Percentiles rank a stretch among this genome's conserved stretches.
Evolutionary conservation across 2,888 invertebrate species (phyloP).

Genomic region (Nomada lathburiana): DNA sequence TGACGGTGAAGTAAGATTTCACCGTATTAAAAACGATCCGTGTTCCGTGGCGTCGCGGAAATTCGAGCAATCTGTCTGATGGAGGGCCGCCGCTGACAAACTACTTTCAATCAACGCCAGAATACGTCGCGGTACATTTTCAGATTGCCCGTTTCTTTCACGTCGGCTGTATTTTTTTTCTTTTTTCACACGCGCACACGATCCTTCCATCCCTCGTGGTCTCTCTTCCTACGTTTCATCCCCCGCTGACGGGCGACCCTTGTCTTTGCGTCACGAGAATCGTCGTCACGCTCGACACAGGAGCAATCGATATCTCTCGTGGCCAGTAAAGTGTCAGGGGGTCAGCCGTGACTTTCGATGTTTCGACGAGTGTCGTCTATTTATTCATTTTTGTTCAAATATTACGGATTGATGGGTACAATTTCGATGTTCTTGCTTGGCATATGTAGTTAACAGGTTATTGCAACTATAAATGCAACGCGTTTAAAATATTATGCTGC

Average conservation of each 20-base stretch:
- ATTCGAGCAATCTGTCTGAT: slow-evolving; percentile 57
- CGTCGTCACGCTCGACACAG: background rate
- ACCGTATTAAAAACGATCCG: slow-evolving; percentile 40
- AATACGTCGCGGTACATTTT: slow-evolving; percentile 44
- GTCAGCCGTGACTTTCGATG: slow-evolving; percentile 14
- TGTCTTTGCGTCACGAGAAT: background rate
- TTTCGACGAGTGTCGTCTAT: background rate
- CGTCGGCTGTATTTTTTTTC: background rate
- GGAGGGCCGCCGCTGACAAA: slow-evolving; percentile 46
- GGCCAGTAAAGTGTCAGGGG: slow-evolving; percentile 2
- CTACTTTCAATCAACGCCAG: slow-evolving; percentile 55
- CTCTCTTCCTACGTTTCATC: background rate
- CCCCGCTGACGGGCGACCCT: background rate
- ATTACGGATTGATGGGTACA: no score
- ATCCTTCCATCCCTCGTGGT: background rate
- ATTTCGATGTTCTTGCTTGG: no score
- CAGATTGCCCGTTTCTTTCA: slow-evolving; percentile 35
- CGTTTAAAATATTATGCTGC: no score
- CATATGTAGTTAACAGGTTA: no score
- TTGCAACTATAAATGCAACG: no score
- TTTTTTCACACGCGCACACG: background rate
- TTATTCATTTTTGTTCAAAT: background rate
- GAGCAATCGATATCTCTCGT: slow-evolving; percentile 16
- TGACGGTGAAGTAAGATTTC: slow-evolving; percentile 21
- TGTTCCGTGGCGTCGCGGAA: slow-evolving; percentile 18